A percentile compares a stretch with the other conserved stretches of the same genome.
Conservation (phyloP, 2,797 vertebrate species). For the Falco novaeseelandiae region DNA sequence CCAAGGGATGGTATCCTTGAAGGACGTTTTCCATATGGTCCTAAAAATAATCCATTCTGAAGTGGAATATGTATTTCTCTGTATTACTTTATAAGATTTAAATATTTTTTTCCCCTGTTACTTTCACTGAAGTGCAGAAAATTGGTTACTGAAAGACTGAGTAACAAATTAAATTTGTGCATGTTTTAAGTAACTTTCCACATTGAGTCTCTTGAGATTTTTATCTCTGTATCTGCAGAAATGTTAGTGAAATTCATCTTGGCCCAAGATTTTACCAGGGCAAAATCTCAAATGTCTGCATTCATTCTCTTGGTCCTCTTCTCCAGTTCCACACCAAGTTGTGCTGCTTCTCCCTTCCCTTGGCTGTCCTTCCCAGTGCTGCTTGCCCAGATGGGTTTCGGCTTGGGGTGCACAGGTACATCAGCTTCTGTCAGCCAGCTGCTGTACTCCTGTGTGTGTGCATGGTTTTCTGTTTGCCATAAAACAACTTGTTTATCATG, state of each 20-base stretch:
- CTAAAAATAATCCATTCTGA: background rate
- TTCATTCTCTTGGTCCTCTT: background rate
- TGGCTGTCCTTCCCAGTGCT: background rate
- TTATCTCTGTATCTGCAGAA: slow-evolving; percentile 36
- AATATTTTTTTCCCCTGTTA: background rate
- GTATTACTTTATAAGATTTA: background rate
- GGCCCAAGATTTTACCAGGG: background rate
- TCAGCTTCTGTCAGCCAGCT: background rate
- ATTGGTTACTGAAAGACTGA: slow-evolving; percentile 32
- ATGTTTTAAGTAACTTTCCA: slow-evolving; percentile 59
- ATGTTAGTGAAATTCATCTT: slow-evolving; percentile 30
- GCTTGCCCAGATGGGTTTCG: background rate
- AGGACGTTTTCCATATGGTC: background rate
- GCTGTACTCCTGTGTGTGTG: background rate
- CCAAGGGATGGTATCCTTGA: background rate
- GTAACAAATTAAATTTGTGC: slow-evolving; percentile 39
- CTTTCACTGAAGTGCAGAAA: slow-evolving; percentile 14
- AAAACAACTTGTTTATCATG: background rate
- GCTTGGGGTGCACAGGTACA: background rate
- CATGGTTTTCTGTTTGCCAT: background rate
- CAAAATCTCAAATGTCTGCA: background rate
- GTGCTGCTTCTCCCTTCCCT: background rate
- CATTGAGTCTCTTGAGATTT: slow-evolving; percentile 29
- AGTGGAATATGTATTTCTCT: background rate
- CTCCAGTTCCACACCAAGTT: background rate